phyloP scores from a whole-genome alignment of 2,797 vertebrate species.

The Microhierax caerulescens region DNA sequence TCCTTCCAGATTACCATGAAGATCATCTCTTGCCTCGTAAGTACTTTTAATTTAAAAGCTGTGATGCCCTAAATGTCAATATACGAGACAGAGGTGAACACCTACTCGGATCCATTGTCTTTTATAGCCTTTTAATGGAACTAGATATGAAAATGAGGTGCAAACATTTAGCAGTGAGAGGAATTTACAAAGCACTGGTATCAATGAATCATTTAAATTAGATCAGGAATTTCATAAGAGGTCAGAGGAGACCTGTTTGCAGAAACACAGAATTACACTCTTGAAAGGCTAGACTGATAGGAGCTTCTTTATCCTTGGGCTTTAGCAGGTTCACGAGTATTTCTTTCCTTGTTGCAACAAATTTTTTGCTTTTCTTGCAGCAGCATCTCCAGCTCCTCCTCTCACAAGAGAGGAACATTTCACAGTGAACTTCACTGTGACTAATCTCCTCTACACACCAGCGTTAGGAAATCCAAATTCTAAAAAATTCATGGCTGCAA shows the following conservation, averaged over 20 bases:
- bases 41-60: neutral
- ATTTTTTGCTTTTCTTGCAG: neutral
- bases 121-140: neutral
- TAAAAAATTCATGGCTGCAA: neutral
- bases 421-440: constrained; percentile 65
- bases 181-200: neutral
- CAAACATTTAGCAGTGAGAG: neutral
- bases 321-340: neutral
- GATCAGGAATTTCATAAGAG: neutral
- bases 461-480: constrained; percentile 28
- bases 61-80: neutral
- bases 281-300: neutral
- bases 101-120: neutral
- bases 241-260: neutral
- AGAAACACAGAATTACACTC: neutral
- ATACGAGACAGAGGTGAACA: neutral
- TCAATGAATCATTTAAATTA: neutral
- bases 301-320: neutral
- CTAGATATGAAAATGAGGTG: neutral
- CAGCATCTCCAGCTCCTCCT: neutral
- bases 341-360: neutral
- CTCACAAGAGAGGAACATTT: neutral
- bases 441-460: constrained; percentile 44
- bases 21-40: neutral
- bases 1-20: neutral